These are phyloP conservation scores for Aphaenogaster rudis DNA, from an alignment of 1,140 invertebrate genomes.

Conservation along the genomic window DNA sequence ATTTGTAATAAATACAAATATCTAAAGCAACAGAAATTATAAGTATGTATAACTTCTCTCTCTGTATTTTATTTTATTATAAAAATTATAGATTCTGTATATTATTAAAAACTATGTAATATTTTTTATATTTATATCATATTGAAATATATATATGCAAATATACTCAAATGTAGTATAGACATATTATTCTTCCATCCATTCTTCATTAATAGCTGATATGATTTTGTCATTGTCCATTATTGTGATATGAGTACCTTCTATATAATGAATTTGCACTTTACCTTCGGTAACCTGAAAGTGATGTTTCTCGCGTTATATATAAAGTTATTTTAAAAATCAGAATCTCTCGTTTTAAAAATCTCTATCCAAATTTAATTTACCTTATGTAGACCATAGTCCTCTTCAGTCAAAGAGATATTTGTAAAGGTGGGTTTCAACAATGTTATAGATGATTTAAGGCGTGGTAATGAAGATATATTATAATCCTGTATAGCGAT, in stretches of 20 bases:
- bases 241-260: constrained; percentile 81
- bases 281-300: constrained; percentile 77
- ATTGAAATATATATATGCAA: too few relatives aligned
- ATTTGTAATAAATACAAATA: too few relatives aligned
- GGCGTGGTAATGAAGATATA: constrained; percentile 69
- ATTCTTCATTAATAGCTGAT: constrained; percentile 88
- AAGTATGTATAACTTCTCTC: too few relatives aligned
- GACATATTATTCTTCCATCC: too few relatives aligned
- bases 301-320: too few relatives aligned
- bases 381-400: constrained; percentile 88
- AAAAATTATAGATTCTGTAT: too few relatives aligned
- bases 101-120: too few relatives aligned
- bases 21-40: too few relatives aligned
- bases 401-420: constrained; percentile 87
- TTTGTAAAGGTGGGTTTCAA: constrained; percentile 89
- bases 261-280: constrained; percentile 74
- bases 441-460: constrained; percentile 89
- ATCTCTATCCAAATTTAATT: not conserved
- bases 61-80: too few relatives aligned
- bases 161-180: too few relatives aligned
- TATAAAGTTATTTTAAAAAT: not conserved
- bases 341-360: not conserved
- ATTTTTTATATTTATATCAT: too few relatives aligned
- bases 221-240: constrained; percentile 90
- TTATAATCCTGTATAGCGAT: constrained; percentile 88